Evolutionary conservation across 2,888 invertebrate species (phyloP).

Genomic region (Amphipyra berbera): DNA sequence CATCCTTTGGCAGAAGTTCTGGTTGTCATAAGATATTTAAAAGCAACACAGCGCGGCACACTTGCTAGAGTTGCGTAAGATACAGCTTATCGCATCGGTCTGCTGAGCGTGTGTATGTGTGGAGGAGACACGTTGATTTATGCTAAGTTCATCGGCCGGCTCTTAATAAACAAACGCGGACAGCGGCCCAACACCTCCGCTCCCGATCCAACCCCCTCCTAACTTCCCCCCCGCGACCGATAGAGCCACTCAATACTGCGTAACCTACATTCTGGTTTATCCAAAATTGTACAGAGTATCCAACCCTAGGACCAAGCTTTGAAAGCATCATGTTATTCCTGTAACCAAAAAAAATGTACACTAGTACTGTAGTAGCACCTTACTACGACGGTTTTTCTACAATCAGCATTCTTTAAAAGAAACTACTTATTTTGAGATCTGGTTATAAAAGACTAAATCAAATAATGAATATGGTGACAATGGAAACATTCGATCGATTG

Average conservation of each 20-base stretch:
- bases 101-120: constrained; percentile 4
- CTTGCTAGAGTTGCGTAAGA: constrained; percentile 28
- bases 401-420: too few species aligned
- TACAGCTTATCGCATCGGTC: constrained; percentile 26
- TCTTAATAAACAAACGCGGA: constrained; percentile 43
- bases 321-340: too few species aligned
- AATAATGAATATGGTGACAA: too few species aligned
- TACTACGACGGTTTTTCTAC: too few species aligned
- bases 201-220: constrained; percentile 4
- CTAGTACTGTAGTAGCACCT: too few species aligned
- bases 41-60: constrained; percentile 2
- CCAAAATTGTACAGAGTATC: constrained; percentile 1
- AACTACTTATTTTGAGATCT: too few species aligned
- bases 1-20: not conserved
- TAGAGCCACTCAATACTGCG: constrained; percentile 1
- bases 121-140: constrained; percentile 39
- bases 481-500: too few species aligned
- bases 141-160: constrained; percentile 55
- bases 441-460: too few species aligned
- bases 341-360: too few species aligned
- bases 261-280: not conserved
- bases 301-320: not conserved
- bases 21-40: not conserved
- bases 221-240: not conserved
- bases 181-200: constrained; percentile 22